Evolutionary conservation across 2,888 invertebrate genomes (phyloP), one percentile per base, ranked within the genome.

Genomic region (Drosophila longiperda): DNA sequence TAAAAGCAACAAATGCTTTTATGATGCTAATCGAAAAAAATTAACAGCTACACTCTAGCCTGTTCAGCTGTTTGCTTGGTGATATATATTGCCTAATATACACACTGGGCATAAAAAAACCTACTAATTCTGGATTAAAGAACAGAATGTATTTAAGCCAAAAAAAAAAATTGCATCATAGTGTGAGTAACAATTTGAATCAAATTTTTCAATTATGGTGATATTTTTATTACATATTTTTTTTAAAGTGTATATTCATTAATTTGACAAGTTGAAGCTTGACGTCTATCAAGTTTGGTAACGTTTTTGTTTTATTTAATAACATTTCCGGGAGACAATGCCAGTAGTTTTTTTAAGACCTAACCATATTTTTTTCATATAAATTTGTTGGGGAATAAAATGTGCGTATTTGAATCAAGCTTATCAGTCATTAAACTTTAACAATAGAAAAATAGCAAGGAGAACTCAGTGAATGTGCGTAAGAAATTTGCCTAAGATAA

Each of bases 371-470:
- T 20, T 3, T 45, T 15, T 26, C 29, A 12, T n/a, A 33, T 40
- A 42, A 29, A 54, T 54, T 40, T 20, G 26, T 58, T 71, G 26
- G 53, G 32, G 45, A 65, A 52, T 45, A 48, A 68, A 68, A 68
- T 68, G 53, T 69, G 61, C 66, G 64, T 78, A 40, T 11, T 69
- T 61, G 68, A 45, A 73, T 57, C 38, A 63, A 63, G 64, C 75
- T 86, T 89, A 89, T 86, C 89, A 89, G 89, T 86, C 85, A 86
- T 89, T 89, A 84, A 87, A 89, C 89, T 87, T 23, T 73, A 58
- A 63, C 71, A 71, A 63, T 64, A 68, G 75, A 62, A 62, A 23
- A 57, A 48, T 33, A 53, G 74, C 69, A 62, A 72, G 68, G 69
- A 72, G 32, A 73, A 66, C 55, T 64, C 71, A 53, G 29, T 42